These are phyloP conservation scores for Halcyon malimbica DNA, from an alignment of 2,113 vertebrate genomes.

Conservation along the genomic window DNA sequence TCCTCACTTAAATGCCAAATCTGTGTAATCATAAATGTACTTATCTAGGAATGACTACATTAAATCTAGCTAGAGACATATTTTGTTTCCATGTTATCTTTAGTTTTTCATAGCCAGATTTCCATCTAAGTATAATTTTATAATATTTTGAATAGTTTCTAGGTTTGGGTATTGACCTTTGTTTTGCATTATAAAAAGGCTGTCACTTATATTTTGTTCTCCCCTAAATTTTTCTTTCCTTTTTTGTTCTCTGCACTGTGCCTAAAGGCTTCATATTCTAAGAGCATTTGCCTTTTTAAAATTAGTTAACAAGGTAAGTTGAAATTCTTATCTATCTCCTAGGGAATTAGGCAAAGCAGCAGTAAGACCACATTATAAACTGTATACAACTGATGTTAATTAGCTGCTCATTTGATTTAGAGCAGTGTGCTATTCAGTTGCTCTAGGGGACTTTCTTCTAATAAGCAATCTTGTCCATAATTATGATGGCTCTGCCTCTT, in stretches of 20 bases:
- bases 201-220: neutral
- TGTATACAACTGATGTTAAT: constrained; percentile 18
- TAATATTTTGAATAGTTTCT: neutral
- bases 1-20: neutral
- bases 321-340: neutral
- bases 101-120: neutral
- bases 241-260: neutral
- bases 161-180: neutral
- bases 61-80: neutral
- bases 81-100: neutral
- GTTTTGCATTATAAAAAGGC: neutral
- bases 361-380: neutral
- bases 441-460: neutral
- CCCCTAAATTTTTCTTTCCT: neutral
- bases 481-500: neutral
- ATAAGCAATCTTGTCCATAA: constrained; percentile 6
- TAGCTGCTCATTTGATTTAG: constrained; percentile 9
- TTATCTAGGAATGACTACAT: neutral
- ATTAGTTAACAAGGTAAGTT: constrained; percentile 26
- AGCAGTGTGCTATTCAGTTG: neutral
- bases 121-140: neutral
- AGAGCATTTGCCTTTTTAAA: neutral
- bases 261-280: neutral
- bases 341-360: neutral
- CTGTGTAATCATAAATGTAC: neutral